A percentile compares a stretch with the other conserved stretches of the same genome.
Evolutionary conservation across 1,140 invertebrate genomes (phyloP).

Genomic region (Drosophila teissieri): DNA sequence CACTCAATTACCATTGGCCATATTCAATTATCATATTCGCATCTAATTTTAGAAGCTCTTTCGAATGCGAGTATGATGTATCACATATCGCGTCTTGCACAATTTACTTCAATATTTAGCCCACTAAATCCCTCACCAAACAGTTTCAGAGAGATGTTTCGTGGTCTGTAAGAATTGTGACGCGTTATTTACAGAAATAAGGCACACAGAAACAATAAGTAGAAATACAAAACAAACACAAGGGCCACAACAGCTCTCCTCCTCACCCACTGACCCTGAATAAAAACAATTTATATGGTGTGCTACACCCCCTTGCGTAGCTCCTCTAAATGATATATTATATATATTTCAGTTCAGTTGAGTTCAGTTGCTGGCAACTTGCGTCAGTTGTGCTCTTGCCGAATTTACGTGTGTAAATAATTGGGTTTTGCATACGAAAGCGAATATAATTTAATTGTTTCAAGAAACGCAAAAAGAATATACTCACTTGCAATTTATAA

Average conservation of each 20-base stretch:
- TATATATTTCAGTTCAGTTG: conserved; percentile 7
- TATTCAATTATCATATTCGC: conserved; percentile 25
- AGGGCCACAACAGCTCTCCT: conserved; percentile 18
- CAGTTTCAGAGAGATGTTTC: conserved; percentile 9
- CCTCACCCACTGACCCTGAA: conserved; percentile 51
- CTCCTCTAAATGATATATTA: conserved; percentile 2
- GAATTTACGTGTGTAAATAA: conserved; percentile 57
- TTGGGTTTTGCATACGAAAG: conserved; percentile 51
- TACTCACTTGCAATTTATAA: conserved; percentile 47
- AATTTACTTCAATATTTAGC: conserved; percentile 22
- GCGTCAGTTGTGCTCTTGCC: conserved; percentile 68
- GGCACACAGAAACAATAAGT: conserved; percentile 30
- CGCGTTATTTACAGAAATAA: conserved; percentile 45
- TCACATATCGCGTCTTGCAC: conserved; percentile 40
- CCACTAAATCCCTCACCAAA: conserved; percentile 37
- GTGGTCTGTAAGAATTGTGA: conserved; percentile 27
- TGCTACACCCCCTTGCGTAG: background rate
- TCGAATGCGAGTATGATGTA: conserved; percentile 27
- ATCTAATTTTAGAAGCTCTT: conserved; percentile 36
- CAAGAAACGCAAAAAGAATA: conserved; percentile 39
- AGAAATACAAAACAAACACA: conserved; percentile 31
- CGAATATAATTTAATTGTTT: conserved; percentile 72
- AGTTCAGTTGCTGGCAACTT: conserved; percentile 37
- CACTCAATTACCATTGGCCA: conserved; percentile 36
- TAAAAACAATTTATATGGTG: conserved; percentile 37